These are phyloP conservation scores for Sorex araneus DNA, from an alignment of 2,113 vertebrate species.

Conservation along the genomic window DNA sequence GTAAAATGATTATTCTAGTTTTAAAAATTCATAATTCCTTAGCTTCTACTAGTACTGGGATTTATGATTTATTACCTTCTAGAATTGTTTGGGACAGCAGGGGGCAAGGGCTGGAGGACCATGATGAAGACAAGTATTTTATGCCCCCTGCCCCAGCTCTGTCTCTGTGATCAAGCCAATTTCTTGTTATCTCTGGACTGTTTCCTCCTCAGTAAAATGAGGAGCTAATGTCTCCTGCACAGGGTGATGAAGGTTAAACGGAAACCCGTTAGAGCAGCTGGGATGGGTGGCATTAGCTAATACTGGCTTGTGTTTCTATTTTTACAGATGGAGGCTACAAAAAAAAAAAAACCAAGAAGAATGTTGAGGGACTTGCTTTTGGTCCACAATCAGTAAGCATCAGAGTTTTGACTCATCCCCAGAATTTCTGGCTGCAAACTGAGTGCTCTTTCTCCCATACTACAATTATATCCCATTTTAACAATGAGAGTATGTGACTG, in stretches of 20 bases:
- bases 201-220: neutral
- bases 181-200: neutral
- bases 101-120: no score
- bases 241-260: neutral
- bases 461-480: conserved; percentile 45
- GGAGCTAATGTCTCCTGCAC: neutral
- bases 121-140: neutral
- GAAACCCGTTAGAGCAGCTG: neutral
- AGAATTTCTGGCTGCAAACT: conserved; percentile 22
- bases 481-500: neutral
- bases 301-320: neutral
- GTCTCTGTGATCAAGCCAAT: neutral
- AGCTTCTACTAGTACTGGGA: neutral
- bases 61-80: neutral
- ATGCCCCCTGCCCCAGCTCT: neutral
- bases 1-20: neutral
- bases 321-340: neutral
- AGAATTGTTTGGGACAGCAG: neutral
- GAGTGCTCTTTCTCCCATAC: neutral
- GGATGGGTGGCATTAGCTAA: neutral
- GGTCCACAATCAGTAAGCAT: neutral
- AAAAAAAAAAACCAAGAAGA: neutral
- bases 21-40: neutral
- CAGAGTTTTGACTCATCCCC: conserved; percentile 3
- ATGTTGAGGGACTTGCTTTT: neutral